Evolutionary conservation across 2,797 vertebrate genomes (phyloP).

Genomic region (Telmatherina bonti): DNA sequence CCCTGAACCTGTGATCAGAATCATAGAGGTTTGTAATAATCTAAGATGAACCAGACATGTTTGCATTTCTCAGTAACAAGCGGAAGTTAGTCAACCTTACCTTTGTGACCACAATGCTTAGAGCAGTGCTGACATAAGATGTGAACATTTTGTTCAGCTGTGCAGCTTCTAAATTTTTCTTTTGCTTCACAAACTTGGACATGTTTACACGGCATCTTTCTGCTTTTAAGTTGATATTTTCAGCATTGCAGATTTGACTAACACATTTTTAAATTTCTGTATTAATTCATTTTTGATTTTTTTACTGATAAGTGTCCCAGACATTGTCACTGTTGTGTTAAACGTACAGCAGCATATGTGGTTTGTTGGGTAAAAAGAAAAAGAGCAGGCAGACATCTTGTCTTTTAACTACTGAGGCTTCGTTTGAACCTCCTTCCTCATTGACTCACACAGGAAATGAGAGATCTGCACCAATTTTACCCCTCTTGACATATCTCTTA

Average conservation of each 20-base stretch:
- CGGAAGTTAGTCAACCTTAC: constrained; percentile 75
- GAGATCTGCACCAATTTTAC: constrained; percentile 62
- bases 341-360: constrained; percentile 48
- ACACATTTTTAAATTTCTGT: not conserved
- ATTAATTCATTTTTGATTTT: not conserved
- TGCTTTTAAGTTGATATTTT: not conserved
- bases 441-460: constrained; percentile 78
- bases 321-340: not conserved
- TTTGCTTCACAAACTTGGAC: not conserved
- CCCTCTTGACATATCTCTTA: constrained; percentile 26
- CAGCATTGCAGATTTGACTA: rapidly evolving
- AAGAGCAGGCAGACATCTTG: constrained; percentile 62
- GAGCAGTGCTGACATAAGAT: constrained; percentile 22
- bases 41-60: constrained; percentile 2
- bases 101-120: constrained; percentile 67
- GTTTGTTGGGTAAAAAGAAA: constrained; percentile 19
- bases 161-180: not conserved
- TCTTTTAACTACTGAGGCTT: constrained; percentile 60
- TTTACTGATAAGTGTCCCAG: not conserved
- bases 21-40: constrained; percentile 75
- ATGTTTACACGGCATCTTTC: not conserved
- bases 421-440: constrained; percentile 75
- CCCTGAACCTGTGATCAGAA: constrained; percentile 68
- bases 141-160: not conserved
- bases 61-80: constrained; percentile 41